Evolutionary conservation across 92 coral and sea anemone genomes (phyloP).

Genomic region (Meandrina meandrites): DNA sequence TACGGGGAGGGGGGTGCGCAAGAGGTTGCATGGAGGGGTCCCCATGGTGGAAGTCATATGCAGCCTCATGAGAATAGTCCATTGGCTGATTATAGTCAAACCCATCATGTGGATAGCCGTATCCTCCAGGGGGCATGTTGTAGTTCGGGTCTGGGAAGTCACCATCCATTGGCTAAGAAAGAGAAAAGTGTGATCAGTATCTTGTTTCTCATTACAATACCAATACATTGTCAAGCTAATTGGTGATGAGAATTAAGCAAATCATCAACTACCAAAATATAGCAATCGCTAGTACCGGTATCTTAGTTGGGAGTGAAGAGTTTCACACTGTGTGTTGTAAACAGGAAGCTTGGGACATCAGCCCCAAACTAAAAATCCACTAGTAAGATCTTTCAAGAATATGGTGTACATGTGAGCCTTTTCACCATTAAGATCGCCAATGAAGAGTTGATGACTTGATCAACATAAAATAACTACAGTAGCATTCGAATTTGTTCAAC

Average conservation of each 20-base stretch:
- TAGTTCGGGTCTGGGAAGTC: slow-evolving; percentile 75
- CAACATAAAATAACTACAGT: neutral
- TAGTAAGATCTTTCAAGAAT: neutral
- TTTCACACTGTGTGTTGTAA: no score
- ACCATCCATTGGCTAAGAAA: slow-evolving; percentile 81
- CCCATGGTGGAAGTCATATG: slow-evolving; percentile 71
- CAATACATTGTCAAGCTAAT: neutral
- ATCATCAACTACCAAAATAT: neutral
- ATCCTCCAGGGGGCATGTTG: slow-evolving; percentile 66
- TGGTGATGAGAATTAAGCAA: neutral
- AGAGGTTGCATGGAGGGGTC: slow-evolving; percentile 80
- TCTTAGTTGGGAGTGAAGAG: no score
- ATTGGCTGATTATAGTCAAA: slow-evolving; percentile 79
- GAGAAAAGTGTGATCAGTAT: neutral
- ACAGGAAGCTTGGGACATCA: no score
- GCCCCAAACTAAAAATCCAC: no score
- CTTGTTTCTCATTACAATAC: neutral
- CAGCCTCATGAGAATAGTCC: slow-evolving; percentile 75
- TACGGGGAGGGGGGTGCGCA: slow-evolving; percentile 74
- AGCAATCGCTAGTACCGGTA: no score
- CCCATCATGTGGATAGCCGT: slow-evolving; percentile 74
- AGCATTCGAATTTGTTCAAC: no score
- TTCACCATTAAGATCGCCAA: no score
- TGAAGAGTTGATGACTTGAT: no score
- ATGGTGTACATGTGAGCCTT: no score